A percentile compares a stretch with the other conserved stretches of the same genome.
Evolutionary conservation across 37 sponge, comb jelly and placozoan genomes (phyloP).

Genomic region (Ianthella basta): DNA sequence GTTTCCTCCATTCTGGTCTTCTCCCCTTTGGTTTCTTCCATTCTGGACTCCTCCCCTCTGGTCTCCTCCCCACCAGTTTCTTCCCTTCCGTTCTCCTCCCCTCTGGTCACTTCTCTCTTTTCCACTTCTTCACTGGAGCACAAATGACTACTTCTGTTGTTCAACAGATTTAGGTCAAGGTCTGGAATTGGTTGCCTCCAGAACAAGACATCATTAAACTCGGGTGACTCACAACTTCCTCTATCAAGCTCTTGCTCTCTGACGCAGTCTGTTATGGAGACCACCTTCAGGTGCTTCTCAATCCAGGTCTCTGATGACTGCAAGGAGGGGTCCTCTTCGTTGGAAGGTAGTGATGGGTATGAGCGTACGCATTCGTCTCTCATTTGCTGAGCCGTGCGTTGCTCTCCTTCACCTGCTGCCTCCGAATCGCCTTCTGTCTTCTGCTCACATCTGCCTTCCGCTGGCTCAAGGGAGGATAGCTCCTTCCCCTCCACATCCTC

Average conservation of each 20-base stretch:
- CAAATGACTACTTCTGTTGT: too few species aligned
- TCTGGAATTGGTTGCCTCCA: slow-evolving; percentile 50
- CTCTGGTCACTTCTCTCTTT: neutral
- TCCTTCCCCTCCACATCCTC: neutral
- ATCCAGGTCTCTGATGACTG: slow-evolving; percentile 19
- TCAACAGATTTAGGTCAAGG: neutral
- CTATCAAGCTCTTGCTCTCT: too few species aligned
- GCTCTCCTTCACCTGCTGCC: neutral
- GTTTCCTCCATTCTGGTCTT: neutral
- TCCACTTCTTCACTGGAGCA: neutral
- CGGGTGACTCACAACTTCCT: neutral
- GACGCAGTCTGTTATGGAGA: neutral
- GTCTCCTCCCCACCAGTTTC: neutral
- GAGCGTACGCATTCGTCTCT: neutral
- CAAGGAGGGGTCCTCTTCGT: neutral
- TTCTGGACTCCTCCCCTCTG: neutral
- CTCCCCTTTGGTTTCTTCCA: neutral
- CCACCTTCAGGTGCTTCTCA: slow-evolving; percentile 12
- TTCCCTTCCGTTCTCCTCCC: neutral
- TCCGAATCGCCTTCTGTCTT: neutral
- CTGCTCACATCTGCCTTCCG: too few species aligned
- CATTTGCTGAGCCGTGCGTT: neutral
- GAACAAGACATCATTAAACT: slow-evolving; percentile 14
- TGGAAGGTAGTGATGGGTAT: neutral
- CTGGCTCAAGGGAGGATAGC: neutral